Evolutionary conservation across 2,113 vertebrate genomes (phyloP).

Genomic region (Ranitomeya imitator): DNA sequence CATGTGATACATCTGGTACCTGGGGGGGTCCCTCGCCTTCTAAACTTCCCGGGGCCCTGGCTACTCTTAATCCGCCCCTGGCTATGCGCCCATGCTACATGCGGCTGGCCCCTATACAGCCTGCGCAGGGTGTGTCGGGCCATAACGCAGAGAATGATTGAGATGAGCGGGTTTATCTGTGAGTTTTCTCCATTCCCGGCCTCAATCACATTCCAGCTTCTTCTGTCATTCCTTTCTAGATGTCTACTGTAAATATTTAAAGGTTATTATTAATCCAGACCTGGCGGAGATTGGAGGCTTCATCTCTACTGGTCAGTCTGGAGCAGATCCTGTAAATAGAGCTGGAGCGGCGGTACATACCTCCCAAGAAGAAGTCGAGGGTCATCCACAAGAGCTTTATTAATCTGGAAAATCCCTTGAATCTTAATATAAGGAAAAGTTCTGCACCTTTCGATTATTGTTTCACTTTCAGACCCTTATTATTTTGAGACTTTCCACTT

Average conservation of each 20-base stretch:
- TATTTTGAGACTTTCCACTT: not conserved
- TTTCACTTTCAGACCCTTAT: not conserved
- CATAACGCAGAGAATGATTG: not conserved
- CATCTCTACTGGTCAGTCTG: not conserved
- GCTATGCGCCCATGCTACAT: not conserved
- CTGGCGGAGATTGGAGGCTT: not conserved
- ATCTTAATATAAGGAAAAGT: not conserved
- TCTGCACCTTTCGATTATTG: not conserved
- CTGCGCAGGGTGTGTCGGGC: not conserved
- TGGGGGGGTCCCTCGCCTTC: no score
- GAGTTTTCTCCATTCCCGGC: not conserved
- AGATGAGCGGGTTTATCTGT: not conserved
- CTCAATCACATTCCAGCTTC: not conserved
- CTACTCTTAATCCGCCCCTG: no score
- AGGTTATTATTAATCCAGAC: conserved; percentile 19
- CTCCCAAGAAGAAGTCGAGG: conserved; percentile 12
- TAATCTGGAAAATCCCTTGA: not conserved
- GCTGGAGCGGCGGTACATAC: not conserved
- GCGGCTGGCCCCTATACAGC: not conserved
- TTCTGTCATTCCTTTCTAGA: not conserved
- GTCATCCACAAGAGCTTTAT: not conserved
- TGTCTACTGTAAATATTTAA: conserved; percentile 33
- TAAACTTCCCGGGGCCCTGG: no score
- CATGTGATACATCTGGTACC: no score
- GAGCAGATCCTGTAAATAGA: conserved; percentile 5